Percentiles rank a stretch among this genome's conserved stretches.
Evolutionary conservation across 2,797 vertebrate species (phyloP).

Genomic region (Callimico goeldii): DNA sequence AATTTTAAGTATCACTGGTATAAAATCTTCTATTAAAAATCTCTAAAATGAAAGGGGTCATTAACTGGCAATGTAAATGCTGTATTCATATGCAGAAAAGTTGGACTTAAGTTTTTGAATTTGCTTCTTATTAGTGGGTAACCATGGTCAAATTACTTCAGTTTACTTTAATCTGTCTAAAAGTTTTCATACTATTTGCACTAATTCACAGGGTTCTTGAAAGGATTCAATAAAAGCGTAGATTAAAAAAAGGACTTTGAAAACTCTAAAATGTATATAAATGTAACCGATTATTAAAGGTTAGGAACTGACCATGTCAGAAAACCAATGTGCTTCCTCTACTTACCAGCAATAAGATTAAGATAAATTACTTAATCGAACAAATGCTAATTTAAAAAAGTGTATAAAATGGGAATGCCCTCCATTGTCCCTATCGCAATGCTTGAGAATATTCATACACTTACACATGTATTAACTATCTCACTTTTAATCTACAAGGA

Average conservation of each 20-base stretch:
- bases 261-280: background rate
- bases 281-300: background rate
- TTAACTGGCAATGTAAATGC: background rate
- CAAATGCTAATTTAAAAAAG: background rate
- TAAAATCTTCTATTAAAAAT: background rate
- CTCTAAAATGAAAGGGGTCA: conserved; percentile 10
- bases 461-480: background rate
- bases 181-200: background rate
- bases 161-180: background rate
- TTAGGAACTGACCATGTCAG: background rate
- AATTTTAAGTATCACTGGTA: conserved; percentile 5
- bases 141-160: background rate
- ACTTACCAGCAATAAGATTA: background rate
- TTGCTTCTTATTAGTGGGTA: background rate
- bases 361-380: background rate
- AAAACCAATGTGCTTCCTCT: background rate
- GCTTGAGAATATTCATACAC: background rate
- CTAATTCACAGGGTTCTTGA: background rate
- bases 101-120: conserved; percentile 15
- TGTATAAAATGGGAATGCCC: background rate
- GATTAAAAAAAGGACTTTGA: background rate
- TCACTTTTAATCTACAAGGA: conserved; percentile 11
- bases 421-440: background rate
- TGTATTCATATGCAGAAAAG: background rate
- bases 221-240: background rate